Evolutionary conservation across 2,797 vertebrate species (phyloP), one percentile per base, ranked within the genome.

Genomic region (Peromyscus eremicus): DNA sequence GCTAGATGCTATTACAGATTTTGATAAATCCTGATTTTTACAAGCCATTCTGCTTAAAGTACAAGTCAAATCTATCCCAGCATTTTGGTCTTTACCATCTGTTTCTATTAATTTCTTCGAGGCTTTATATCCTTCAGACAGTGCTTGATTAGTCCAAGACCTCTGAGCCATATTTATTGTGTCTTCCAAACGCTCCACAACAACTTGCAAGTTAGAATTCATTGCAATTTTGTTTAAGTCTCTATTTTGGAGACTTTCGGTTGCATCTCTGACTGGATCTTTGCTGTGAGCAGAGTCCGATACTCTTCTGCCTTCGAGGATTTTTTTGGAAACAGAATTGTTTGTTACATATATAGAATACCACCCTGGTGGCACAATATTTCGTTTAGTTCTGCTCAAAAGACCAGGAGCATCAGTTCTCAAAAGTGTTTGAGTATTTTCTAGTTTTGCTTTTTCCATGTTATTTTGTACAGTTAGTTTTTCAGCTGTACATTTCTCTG

Each of bases 301-400:
- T 83, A 97, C 71, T 90, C 29, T 98, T 98, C 97, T 99, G 98
- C 97, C 49, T 85, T 98, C 98, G 43, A 95, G 92, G 84, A 98
- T 93, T 98, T 97, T 99, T 96, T 98, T 98, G 85, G 98, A 98
- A 97, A 98, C 91, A 92, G 98, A 97, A 89, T 99, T 99, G 96
- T 99, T 99, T 66, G 99, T 99, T 81, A 99, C 99, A 95, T 99
- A 99, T n/a, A 99, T 99, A 64, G 99, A 99, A 93, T 99, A 99
- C 97, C 99, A 98, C 25, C 99, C 99, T 91, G 99, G 99, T 83
- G 99, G 99, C n/a, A 99, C 99, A 97, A 99, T 99, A 91, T 98
- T 99, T 98, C 99, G 98, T 97, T 99, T 99, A 34, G 98, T 99
- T 98, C 98, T 99, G 96, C 98, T 98, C 92, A 97, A 86, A 85